Conservation (phyloP, 2,113 vertebrate genomes). For the Trematocara stigmaticum region DNA sequence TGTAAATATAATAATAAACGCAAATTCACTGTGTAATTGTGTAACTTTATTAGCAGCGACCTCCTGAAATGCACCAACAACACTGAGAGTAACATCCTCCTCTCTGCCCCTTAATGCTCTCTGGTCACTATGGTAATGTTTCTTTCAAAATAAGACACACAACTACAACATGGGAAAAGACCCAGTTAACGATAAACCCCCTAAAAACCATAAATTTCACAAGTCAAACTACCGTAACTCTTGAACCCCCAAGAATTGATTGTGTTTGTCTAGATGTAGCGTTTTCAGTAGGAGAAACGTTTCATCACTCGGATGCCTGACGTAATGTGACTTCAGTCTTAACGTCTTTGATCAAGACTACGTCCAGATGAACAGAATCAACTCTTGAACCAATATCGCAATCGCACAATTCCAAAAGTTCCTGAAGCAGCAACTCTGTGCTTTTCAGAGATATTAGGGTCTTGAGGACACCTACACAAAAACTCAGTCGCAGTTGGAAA, state of each 20-base stretch:
- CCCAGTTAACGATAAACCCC: not conserved
- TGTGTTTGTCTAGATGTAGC: fast-evolving
- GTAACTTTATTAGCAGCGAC: not conserved
- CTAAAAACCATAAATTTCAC: not conserved
- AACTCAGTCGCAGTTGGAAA: fast-evolving
- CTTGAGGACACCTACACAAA: not conserved
- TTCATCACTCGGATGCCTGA: fast-evolving
- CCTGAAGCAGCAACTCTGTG: not conserved
- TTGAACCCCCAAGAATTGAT: not conserved
- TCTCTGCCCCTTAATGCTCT: not conserved
- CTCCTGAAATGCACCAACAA: not conserved
- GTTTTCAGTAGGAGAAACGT: not conserved
- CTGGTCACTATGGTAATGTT: not conserved
- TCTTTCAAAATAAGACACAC: not conserved
- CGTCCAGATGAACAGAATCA: fast-evolving
- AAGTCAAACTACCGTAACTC: not conserved
- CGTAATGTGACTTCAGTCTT: not conserved
- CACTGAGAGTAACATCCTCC: fast-evolving
- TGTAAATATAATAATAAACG: not conserved
- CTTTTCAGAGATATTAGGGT: not conserved
- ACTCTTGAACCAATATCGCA: not conserved
- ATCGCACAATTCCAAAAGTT: not conserved
- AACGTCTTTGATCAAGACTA: not conserved
- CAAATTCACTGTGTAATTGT: not conserved
- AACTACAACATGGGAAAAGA: not conserved